Base-by-base conservation (phyloP, 1,140 invertebrate species). In the Drosophila obscura region DNA sequence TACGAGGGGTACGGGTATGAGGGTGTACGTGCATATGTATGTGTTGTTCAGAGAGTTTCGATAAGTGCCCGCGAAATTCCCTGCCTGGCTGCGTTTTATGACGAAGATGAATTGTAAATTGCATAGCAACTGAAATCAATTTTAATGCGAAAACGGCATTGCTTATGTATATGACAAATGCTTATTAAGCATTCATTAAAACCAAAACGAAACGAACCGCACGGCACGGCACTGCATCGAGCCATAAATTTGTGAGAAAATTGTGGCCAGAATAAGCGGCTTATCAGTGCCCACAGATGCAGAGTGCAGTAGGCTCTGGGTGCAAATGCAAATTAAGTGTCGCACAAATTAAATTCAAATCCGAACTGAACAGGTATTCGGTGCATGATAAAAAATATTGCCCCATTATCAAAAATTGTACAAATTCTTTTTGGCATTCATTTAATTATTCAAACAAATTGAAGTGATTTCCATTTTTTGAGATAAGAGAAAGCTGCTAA, bases 211-310 rank as follows among this genome's bases (percentile, higher is more conserved):
- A 39, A 39, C 11, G 57, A 76, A 63, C 61, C 48, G 60, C 44
- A 67, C 51, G 52, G 35, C 52, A 49, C 50, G 6, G 31, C 43
- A 9, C 50, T 41, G 31, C 28, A 35, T 16, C 31, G 66, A 49
- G 64, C 44, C 67, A 69, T 69, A 66, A 75, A 75, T 75, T 75
- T 75, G 62, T 72, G 73, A 53, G 56, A 60, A 77, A 63, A 60
- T 58, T 83, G 74, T 66, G 35, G 57, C 43, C 76, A 49, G 58
- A 0, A 68, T 84, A 83, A 83, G 80, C 77, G 55, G 81, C 81
- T 83, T 83, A 85, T 61, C 49, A 39, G 57, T 45, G 45, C 55
- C 68, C 48, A 26, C 50, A 61, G 57, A 67, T 67, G 53, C 51
- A 50, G 35, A 39, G 4, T 13, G 35, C 31, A 43, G 49, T 31